Conservation (phyloP, 2,797 vertebrate species). For the Stomatorhinus walkeri region DNA sequence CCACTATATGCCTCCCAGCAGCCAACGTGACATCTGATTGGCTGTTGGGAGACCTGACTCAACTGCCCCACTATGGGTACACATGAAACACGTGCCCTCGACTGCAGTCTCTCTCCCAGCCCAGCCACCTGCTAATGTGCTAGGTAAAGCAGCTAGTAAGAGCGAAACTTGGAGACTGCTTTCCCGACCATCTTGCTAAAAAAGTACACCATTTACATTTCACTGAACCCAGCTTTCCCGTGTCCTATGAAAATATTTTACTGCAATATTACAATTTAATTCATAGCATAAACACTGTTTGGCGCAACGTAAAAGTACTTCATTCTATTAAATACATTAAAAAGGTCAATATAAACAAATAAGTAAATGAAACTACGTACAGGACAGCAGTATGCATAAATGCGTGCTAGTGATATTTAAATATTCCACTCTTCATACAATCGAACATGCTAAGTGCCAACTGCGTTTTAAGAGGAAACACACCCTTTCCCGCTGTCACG, state of each 20-base stretch:
- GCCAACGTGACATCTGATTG: neutral
- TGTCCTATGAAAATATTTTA: neutral
- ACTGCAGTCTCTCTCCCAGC: slow-evolving; percentile 39
- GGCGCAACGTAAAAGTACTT: neutral
- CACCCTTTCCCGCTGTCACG: neutral
- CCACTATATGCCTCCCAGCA: neutral
- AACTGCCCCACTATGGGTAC: neutral
- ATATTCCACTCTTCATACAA: neutral
- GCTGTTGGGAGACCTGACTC: neutral
- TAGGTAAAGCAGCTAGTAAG: neutral
- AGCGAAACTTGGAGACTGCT: neutral
- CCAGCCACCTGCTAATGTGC: slow-evolving; percentile 9
- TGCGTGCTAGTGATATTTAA: neutral
- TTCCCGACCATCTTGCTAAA: neutral
- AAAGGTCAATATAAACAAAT: neutral
- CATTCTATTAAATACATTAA: neutral
- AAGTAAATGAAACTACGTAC: neutral
- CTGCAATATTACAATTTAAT: neutral
- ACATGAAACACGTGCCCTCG: slow-evolving; percentile 50
- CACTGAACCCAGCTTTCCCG: neutral
- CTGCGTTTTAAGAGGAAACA: neutral
- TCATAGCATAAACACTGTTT: neutral
- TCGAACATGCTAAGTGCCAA: neutral
- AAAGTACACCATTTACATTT: neutral
- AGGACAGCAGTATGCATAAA: neutral